Evolutionary conservation across 1,140 invertebrate species (phyloP).

Genomic region (Pseudoatta argentina): DNA sequence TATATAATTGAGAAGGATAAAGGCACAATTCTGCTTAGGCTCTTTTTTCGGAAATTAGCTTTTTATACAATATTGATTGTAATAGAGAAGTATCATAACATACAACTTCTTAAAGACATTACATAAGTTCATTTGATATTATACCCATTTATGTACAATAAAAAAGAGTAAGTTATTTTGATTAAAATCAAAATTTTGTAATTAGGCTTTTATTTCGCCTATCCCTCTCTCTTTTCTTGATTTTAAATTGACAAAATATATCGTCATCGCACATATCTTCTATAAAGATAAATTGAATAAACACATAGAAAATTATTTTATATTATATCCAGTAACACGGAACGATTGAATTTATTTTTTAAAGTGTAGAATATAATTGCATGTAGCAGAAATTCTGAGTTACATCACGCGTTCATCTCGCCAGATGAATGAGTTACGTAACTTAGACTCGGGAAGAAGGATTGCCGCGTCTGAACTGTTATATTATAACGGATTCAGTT

Average conservation of each 20-base stretch:
- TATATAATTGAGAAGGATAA: no score
- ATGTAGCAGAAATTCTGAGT: neutral
- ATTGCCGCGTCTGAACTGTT: slow-evolving; percentile 51
- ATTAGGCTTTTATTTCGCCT: no score
- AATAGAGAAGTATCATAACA: no score
- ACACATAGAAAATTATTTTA: neutral
- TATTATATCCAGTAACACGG: neutral
- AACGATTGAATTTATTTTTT: neutral
- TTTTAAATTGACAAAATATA: neutral
- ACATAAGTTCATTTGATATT: no score
- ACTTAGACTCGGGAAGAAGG: slow-evolving; percentile 50
- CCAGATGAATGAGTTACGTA: slow-evolving; percentile 24
- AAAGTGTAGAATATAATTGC: neutral
- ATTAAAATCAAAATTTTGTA: no score
- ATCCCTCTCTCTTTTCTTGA: neutral
- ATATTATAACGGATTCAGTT: slow-evolving; percentile 54
- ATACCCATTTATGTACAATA: no score
- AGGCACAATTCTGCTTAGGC: no score
- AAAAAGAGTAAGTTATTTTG: no score
- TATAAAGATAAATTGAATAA: neutral
- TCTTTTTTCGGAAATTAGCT: no score
- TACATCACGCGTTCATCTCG: slow-evolving; percentile 3
- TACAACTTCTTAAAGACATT: no score
- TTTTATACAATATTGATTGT: no score
- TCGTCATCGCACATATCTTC: neutral